Evolutionary conservation across 2,113 vertebrate genomes (phyloP).

Genomic region (Protobothrops mucrosquamatus): DNA sequence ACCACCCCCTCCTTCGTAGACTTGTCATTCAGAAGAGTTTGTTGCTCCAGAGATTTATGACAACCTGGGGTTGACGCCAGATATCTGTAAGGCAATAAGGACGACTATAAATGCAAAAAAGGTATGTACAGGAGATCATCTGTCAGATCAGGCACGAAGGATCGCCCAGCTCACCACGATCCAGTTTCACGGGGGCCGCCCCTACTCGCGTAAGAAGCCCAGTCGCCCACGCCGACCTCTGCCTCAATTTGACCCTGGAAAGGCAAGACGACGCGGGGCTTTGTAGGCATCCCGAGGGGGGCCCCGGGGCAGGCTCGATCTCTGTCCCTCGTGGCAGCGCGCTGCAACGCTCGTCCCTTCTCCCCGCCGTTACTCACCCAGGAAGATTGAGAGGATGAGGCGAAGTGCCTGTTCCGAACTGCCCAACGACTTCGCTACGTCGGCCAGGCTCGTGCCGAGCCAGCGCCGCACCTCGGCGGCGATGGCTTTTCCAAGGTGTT

Average conservation of each 20-base stretch:
- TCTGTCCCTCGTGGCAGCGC: background rate
- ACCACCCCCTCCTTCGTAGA: background rate
- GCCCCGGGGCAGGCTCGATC: background rate
- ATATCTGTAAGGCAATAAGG: background rate
- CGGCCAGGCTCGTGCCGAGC: conserved; percentile 45
- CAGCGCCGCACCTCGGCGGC: background rate
- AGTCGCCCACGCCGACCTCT: background rate
- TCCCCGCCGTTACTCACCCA: conserved; percentile 71
- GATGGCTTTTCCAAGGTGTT: conserved; percentile 1
- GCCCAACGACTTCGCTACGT: conserved; percentile 80
- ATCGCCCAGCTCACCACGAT: background rate
- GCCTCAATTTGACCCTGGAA: background rate
- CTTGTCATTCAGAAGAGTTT: background rate
- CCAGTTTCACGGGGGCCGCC: background rate
- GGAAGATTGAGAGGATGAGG: conserved; percentile 85
- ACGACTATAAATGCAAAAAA: background rate
- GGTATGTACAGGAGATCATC: background rate
- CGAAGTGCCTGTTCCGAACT: conserved; percentile 89
- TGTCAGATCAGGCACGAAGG: background rate
- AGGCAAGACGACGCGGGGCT: background rate
- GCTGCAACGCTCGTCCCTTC: conserved; percentile 42
- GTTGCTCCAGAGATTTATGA: background rate
- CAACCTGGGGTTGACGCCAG: background rate
- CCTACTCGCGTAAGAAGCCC: background rate
- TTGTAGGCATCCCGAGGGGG: background rate